Percentiles rank a stretch among this genome's conserved stretches.
These are phyloP conservation scores for Centropus unirufus DNA, from an alignment of 2,113 vertebrate species.

Conservation along the genomic window DNA sequence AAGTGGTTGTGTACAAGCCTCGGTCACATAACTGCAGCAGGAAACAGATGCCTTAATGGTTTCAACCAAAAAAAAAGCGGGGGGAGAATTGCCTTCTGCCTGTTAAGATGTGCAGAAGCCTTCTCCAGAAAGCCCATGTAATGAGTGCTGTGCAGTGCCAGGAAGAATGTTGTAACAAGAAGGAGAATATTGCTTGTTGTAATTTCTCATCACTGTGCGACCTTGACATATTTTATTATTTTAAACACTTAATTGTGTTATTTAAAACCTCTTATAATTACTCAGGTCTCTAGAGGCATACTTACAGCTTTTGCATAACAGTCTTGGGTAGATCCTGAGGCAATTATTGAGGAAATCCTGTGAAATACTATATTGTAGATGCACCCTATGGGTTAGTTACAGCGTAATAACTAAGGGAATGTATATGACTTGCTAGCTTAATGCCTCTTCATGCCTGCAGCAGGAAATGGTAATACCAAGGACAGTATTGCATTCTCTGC, in stretches of 20 bases:
- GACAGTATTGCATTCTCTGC: not conserved
- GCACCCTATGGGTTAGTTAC: not conserved
- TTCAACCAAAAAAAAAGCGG: not conserved
- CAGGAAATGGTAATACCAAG: not conserved
- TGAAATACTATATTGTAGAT: slow-evolving; percentile 8
- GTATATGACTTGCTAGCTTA: not conserved
- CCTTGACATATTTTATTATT: not conserved
- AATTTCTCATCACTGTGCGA: not conserved
- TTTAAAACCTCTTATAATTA: slow-evolving; percentile 11
- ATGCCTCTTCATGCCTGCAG: not conserved
- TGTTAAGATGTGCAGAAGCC: not conserved
- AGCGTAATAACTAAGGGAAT: not conserved
- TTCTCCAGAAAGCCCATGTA: not conserved
- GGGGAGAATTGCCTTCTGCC: not conserved
- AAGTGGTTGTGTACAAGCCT: not conserved
- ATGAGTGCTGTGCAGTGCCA: not conserved
- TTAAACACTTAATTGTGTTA: slow-evolving; percentile 21
- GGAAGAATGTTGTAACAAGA: not conserved
- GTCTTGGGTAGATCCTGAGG: not conserved
- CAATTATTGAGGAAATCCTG: slow-evolving; percentile 23
- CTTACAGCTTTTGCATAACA: not conserved
- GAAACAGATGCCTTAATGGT: not conserved
- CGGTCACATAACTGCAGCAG: not conserved
- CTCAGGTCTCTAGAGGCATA: not conserved
- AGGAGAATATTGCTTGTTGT: not conserved